These are phyloP conservation scores for Lithophane semibrunnea DNA, from an alignment of 2,888 invertebrate genomes.

Conservation along the genomic window DNA sequence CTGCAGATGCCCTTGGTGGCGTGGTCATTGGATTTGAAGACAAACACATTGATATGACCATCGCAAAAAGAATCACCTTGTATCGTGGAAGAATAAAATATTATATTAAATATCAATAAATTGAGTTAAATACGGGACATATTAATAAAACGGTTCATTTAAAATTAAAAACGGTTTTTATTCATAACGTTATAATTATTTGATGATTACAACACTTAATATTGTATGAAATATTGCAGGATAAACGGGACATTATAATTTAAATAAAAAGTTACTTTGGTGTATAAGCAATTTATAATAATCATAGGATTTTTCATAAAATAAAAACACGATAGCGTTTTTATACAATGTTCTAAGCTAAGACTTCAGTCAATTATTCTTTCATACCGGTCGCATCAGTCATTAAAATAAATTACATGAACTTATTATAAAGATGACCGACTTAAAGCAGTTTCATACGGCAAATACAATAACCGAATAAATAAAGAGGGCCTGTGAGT, in stretches of 20 bases:
- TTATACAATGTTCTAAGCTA: constrained; percentile 14
- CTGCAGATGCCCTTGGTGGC: constrained; percentile 81
- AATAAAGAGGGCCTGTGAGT: constrained; percentile 5
- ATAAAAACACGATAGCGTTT: constrained; percentile 12
- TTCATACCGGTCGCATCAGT: constrained; percentile 6
- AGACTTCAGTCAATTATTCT: constrained; percentile 35
- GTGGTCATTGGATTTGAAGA: constrained; percentile 84
- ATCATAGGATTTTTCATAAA: not conserved
- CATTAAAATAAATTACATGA: constrained; percentile 33
- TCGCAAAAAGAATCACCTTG: constrained; percentile 79
- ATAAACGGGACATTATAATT: constrained; percentile 17
- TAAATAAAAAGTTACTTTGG: constrained; percentile 33
- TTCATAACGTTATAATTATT: constrained; percentile 26
- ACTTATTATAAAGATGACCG: constrained; percentile 18
- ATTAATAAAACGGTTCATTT: not conserved
- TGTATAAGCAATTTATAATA: constrained; percentile 10
- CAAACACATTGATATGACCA: constrained; percentile 84
- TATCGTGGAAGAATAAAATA: constrained; percentile 81
- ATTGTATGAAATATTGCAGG: constrained; percentile 7
- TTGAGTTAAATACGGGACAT: not conserved
- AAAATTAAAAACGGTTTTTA: not conserved
- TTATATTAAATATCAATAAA: constrained; percentile 67
- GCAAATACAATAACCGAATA: constrained; percentile 35
- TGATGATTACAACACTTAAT: constrained; percentile 11
- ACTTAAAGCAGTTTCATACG: constrained; percentile 8